Base-by-base conservation (phyloP, 2,888 invertebrate genomes). In the Tetramorium bicarinatum region DNA sequence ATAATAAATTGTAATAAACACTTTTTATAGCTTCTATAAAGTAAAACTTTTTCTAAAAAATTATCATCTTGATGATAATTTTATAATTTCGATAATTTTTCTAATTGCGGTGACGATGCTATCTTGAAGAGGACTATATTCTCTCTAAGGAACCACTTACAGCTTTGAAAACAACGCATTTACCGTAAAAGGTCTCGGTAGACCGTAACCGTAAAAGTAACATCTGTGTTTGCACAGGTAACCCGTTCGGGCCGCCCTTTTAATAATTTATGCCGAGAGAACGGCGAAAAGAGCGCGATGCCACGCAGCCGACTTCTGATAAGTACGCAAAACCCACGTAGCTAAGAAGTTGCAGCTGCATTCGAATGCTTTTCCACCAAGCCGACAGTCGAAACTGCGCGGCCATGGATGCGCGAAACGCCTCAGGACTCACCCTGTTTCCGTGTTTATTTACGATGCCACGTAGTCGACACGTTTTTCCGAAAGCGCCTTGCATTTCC, bases 201-300 rank as follows among this genome's bases (percentile, higher is more conserved):
- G 44, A 74, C 1, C 47, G 13, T 74, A 71, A 79, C 8, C 74
- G 21, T 71, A 59, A 74, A 80, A 13, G 59, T 72, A 61, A 72
- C 21, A 71, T 25, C 44, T 69, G 21, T 21, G 52, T 21, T 77
- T 41, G 77, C 9, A 38, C 75, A 76, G 25, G 47, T 76, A 61
- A 61, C 38, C 38, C 29, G 21, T 82, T 77, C 67, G 80, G 56
- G 25, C 6, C 13, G 7, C 62, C 56, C 61, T 82, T 84, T 91
- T 89, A 91, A 91, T 91, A 91, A 91, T 90, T 91, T 89, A 91
- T 87, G 84, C 25, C 29, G 49, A 59, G 25, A 52, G 25, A 71
- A 67, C n/a, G 25, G 29, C 54, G 21, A 25, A 44, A 13, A 56
- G 18, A 56, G 13, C n/a, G 29, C 29, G 38, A 47, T 21, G 81